These are phyloP conservation scores for Megatriorchis doriae DNA, from an alignment of 2,113 vertebrate species.

Conservation along the genomic window DNA sequence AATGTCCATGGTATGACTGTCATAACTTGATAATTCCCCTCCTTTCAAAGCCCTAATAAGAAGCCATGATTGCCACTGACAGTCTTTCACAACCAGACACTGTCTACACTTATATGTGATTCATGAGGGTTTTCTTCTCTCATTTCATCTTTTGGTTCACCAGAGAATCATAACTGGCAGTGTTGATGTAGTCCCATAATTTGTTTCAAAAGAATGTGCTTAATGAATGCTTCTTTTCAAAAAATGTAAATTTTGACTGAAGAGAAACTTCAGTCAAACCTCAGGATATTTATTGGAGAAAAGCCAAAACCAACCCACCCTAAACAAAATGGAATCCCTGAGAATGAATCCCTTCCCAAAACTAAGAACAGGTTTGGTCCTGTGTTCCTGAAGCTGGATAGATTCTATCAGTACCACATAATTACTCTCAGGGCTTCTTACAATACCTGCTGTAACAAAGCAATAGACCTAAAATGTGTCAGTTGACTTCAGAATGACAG, in stretches of 20 bases:
- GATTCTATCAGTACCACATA: constrained; percentile 39
- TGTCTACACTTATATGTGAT: not conserved
- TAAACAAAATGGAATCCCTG: constrained; percentile 21
- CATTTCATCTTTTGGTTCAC: not conserved
- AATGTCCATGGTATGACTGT: not conserved
- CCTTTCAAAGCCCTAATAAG: not conserved
- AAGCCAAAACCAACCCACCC: constrained; percentile 28
- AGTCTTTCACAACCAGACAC: not conserved
- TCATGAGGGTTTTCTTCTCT: not conserved
- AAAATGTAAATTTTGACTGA: not conserved
- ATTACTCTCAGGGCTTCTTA: not conserved
- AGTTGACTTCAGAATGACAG: not conserved
- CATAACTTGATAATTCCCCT: not conserved
- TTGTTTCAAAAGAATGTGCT: constrained; percentile 10
- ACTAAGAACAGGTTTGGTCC: constrained; percentile 20
- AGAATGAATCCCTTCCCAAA: not conserved
- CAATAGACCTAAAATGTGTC: not conserved
- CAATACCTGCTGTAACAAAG: not conserved
- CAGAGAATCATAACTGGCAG: not conserved
- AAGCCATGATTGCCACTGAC: not conserved
- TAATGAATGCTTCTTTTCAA: not conserved
- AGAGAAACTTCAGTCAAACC: not conserved
- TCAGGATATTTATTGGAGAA: constrained; percentile 2
- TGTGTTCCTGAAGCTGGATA: not conserved
- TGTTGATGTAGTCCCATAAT: not conserved